phyloP scores from a whole-genome alignment of 2,888 invertebrate genomes.

The Cataglyphis livida region DNA sequence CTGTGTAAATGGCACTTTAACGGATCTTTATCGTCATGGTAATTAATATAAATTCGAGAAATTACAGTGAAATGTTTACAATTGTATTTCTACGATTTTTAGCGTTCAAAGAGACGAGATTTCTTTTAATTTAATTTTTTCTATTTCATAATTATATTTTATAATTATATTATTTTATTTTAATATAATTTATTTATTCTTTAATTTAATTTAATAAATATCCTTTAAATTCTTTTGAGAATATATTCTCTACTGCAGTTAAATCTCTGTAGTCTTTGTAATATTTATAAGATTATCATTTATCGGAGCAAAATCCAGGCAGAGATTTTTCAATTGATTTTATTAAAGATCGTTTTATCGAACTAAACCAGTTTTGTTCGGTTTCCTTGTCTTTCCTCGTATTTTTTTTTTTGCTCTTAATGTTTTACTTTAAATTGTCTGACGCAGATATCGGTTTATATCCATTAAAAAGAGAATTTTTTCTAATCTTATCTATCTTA shows the following conservation, averaged over 20 bases:
- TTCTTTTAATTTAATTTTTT: background rate
- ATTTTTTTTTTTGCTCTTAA: background rate
- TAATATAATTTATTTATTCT: background rate
- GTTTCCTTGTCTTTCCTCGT: background rate
- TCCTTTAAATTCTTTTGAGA: background rate
- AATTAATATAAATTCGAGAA: conserved; percentile 54
- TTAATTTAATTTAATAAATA: background rate
- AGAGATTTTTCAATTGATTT: background rate
- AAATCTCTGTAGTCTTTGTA: background rate
- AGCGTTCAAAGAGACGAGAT: background rate
- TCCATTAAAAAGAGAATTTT: background rate
- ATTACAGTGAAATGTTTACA: background rate
- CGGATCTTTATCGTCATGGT: conserved; percentile 81
- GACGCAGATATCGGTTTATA: background rate
- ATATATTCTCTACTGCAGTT: background rate
- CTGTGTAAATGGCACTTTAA: conserved; percentile 72
- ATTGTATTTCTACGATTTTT: background rate
- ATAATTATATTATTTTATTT: background rate
- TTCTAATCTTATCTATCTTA: background rate
- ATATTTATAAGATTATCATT: background rate
- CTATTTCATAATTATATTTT: background rate
- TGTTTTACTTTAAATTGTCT: too few relatives aligned
- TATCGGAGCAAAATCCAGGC: background rate
- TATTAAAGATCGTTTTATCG: background rate
- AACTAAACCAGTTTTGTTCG: background rate